Evolutionary conservation across 2,113 vertebrate species (phyloP).

Genomic region (Eptesicus fuscus): DNA sequence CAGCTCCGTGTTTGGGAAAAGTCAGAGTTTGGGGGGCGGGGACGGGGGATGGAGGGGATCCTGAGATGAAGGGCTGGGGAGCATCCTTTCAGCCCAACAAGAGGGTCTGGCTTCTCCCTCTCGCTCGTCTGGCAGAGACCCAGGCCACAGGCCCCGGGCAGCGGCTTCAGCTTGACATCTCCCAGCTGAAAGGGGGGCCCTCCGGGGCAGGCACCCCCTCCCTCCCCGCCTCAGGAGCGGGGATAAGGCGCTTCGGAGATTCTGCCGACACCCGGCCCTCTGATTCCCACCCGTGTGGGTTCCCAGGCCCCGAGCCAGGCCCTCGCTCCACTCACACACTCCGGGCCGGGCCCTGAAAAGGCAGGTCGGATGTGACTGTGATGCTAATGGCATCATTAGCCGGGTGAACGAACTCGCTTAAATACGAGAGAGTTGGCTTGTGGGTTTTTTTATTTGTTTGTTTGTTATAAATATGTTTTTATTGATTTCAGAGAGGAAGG

Average conservation of each 20-base stretch:
- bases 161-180: background rate
- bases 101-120: background rate
- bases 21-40: background rate
- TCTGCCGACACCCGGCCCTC: background rate
- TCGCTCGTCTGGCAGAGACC: background rate
- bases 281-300: background rate
- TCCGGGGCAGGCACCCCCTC: fast-evolving
- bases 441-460: background rate
- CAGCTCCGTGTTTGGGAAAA: background rate
- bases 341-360: background rate
- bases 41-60: too few relatives aligned
- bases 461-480: too few relatives aligned
- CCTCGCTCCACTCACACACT: background rate
- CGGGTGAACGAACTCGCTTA: slow-evolving; percentile 5
- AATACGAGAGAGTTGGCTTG: slow-evolving; percentile 7
- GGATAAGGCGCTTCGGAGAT: background rate
- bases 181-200: background rate
- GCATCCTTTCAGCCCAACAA: background rate
- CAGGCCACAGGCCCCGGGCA: background rate
- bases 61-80: background rate
- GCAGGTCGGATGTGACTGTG: background rate
- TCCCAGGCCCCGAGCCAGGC: background rate
- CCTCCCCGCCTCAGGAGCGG: background rate
- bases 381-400: background rate
- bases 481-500: too few relatives aligned